Evolutionary conservation across 2,888 invertebrate genomes (phyloP).

Genomic region (Malachius bipustulatus): DNA sequence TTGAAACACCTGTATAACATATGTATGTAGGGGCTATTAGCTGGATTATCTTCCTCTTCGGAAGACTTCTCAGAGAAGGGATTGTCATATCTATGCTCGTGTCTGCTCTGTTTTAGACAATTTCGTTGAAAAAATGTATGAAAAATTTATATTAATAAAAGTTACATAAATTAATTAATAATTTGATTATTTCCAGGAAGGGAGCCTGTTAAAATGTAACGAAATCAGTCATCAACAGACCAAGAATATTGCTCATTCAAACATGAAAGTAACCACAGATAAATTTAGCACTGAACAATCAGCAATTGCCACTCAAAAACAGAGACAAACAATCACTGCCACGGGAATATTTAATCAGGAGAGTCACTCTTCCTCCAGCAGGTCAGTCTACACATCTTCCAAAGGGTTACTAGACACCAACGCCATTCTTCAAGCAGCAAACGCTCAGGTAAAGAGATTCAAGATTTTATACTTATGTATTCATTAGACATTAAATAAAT

Average conservation of each 20-base stretch:
- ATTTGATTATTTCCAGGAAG: slow-evolving; percentile 75
- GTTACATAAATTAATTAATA: too few species aligned
- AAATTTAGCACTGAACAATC: slow-evolving; percentile 77
- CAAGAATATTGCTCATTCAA: slow-evolving; percentile 72
- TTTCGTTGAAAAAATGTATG: too few species aligned
- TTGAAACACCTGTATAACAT: too few species aligned
- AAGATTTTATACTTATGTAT: slow-evolving; percentile 5
- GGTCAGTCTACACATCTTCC: slow-evolving; percentile 58
- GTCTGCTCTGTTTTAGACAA: too few species aligned
- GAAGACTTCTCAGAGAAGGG: too few species aligned
- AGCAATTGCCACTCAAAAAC: slow-evolving; percentile 51
- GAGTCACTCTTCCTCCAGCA: slow-evolving; percentile 63
- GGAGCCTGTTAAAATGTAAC: slow-evolving; percentile 69
- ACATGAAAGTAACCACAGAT: slow-evolving; percentile 75
- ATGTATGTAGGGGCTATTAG: too few species aligned
- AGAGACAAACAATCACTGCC: slow-evolving; percentile 68
- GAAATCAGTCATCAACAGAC: slow-evolving; percentile 78
- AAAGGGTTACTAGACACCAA: slow-evolving; percentile 18
- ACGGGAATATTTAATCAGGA: slow-evolving; percentile 62
- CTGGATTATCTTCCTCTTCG: too few species aligned
- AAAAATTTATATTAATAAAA: too few species aligned
- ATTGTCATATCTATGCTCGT: too few species aligned
- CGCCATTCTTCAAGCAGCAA: too few species aligned
- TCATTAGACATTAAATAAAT: not conserved
- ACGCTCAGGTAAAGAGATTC: too few species aligned